These are phyloP conservation scores for Odobenus rosmarus DNA, from an alignment of 2,113 vertebrate species.

Conservation along the genomic window DNA sequence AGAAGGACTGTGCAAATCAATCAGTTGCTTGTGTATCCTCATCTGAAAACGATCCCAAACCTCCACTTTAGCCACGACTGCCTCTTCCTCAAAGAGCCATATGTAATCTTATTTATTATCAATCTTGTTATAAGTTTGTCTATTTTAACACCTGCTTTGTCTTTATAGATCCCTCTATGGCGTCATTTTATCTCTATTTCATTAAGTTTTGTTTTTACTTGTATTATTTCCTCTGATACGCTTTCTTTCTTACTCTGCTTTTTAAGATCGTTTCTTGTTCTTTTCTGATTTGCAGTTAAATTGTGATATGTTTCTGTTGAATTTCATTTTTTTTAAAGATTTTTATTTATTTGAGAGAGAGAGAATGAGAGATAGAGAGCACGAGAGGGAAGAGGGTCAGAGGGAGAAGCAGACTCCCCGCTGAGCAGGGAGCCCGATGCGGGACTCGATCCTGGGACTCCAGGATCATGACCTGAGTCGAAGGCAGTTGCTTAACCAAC, in stretches of 20 bases:
- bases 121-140: neutral
- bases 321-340: neutral
- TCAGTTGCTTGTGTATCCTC: neutral
- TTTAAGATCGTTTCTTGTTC: neutral
- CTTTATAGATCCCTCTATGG: neutral
- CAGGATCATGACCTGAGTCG: too few relatives aligned
- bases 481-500: neutral
- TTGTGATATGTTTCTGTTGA: too few relatives aligned
- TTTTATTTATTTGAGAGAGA: too few relatives aligned
- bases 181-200: neutral
- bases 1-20: neutral
- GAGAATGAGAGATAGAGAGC: too few relatives aligned
- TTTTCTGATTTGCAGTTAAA: too few relatives aligned
- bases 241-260: neutral
- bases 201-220: constrained; percentile 12
- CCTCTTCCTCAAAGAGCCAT: neutral
- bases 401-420: too few relatives aligned
- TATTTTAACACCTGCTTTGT: neutral
- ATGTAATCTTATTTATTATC: neutral
- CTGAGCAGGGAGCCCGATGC: too few relatives aligned
- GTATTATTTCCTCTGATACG: neutral
- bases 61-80: neutral
- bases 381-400: too few relatives aligned
- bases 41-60: neutral
- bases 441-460: too few relatives aligned